Evolutionary conservation across 2,888 invertebrate genomes (phyloP), one percentile per base, ranked within the genome.

Genomic region (Volucella zonaria): DNA sequence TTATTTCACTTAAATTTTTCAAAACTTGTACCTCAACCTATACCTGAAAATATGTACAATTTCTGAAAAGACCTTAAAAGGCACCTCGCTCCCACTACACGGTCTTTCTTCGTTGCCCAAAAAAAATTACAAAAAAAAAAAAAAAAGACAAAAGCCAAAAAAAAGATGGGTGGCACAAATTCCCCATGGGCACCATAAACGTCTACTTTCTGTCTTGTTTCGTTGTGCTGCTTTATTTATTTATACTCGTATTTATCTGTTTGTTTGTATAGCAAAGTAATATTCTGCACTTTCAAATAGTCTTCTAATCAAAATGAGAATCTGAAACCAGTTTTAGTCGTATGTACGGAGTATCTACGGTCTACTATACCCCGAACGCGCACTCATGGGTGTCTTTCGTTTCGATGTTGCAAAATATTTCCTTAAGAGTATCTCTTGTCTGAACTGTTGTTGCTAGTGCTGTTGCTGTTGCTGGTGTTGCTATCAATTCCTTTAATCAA

Each of bases 251-350:
- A 42, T 66, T 56, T 56, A 42, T 66, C 58, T 81, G 58, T 59
- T 70, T 70, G 66, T 64, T 71, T 66, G 45, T 70, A 18, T 70
- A 59, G 40, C 52, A 31, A 58, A 49, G 52, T 66, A 61, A 67
- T 78, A 70, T 74, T 82, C 78, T 58, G 59, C 74, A 79, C 79
- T 64, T 82, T 78, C 79, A 79, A 83, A 83, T 49, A 59, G 61
- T 79, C 49, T 64, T 79, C 79, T 74, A 70, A 83, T 79, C 79
- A 54, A 79, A 76, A 62, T 74, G 12, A 31, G 40, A 43, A 78
- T 71, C 73, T 10, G 40, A 85, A 85, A 85, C 85, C 85, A 76
- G 85, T 85, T 85, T 52, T 64, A 74, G 70, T 70, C 79, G 31
- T 31, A 31, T 31, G 31, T 31, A 31, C 31, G 1, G 31, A 31